Evolutionary conservation across 2,797 vertebrate genomes (phyloP), one percentile per base, ranked within the genome.

Genomic region (Esox lucius): DNA sequence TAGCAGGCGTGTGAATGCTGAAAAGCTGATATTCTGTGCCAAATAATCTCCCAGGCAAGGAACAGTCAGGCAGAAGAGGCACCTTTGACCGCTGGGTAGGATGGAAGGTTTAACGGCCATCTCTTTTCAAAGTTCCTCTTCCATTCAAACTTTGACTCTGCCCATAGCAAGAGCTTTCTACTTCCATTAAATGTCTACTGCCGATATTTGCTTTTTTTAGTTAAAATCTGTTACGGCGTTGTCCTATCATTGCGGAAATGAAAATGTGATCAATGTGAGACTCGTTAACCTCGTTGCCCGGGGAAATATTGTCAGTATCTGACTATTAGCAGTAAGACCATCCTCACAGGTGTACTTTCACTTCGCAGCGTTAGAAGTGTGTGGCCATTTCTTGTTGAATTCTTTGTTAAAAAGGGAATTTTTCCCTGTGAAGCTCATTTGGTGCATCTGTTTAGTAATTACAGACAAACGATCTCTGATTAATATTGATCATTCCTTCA

Each of bases 401-500:
- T 31, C 33, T 22, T 53, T 73, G 51, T 59, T 31, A 65, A 65
- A 65, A 31, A 8, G 12, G 26, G 5, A 28, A 31, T 17, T 31
- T 12, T 31, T 65, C 26, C 28, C 61, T 15, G 62, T 80, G 73
- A 78, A 49, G 71, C 69, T 84, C 83, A 83, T 80, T 78, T 15
- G 66, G 77, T 70, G 78, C 71, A 35, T 81, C 76, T 85, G 76
- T 59, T 46, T 77, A 75, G 72, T 79, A 80, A 82, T 81, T 84
- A 80, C 68, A 70, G 33, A 72, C 74, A 82, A 74, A 77, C 19
- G 53, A 68, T 62, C 48, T 31, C 56, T 53, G 80, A 84, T 83
- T 84, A 81, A 86, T 83, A 87, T 86, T 87, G 84, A 87, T 86
- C 80, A 35, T 73, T 77, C 71, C 77, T 68, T 62, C 69, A 75